Evolutionary conservation across 2,113 vertebrate genomes (phyloP), one percentile per base, ranked within the genome.

Genomic region (Hemichromis elongatus): DNA sequence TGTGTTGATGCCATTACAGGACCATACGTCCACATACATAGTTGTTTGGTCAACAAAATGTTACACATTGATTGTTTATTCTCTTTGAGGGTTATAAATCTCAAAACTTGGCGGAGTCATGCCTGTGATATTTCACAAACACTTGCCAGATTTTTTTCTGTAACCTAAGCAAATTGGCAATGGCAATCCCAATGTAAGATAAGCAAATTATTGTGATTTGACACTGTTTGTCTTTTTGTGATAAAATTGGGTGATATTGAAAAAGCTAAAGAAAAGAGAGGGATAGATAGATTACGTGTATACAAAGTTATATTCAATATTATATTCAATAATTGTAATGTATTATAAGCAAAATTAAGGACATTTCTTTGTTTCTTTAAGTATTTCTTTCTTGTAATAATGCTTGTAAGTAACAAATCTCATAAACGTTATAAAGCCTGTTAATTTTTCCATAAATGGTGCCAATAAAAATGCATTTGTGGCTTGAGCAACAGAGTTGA

Each of bases 391-490:
- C 57, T 61, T 61, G 33, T 61, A 61, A 61, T 16, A 61, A 61
- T 61, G 28, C 10, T 14, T 59, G 28, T 59, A 19, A 0, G 28
- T 28, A 33, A 55, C 13, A 55, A 24, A 6, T 7, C 21, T 24
- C 24, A 55, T 13, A 55, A 55, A 61, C 28, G 1, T 61, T 4
- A 33, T 11, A 1, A 3, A 19, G 11, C 59, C 0, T 37, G 0
- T 63, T 63, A 35, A 63, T 63, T 63, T 37, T n/a, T 10, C 10
- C 35, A 3, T 12, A 37, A n/a, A 3, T 63, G 30, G 30, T 63
- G 30, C 3, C 30, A 63, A 18, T 63, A 0, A 63, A 63, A 35
- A 35, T 1, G 30, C 7, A 63, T 12, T 63, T n/a, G 0, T 63
- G 18, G 59, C 18, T 37, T 2, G 30, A 63, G n/a, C 59, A 30